A percentile compares a stretch with the other conserved stretches of the same genome.
phyloP scores from a whole-genome alignment of 2,888 invertebrate species.

The Allolobophora icterica region DNA sequence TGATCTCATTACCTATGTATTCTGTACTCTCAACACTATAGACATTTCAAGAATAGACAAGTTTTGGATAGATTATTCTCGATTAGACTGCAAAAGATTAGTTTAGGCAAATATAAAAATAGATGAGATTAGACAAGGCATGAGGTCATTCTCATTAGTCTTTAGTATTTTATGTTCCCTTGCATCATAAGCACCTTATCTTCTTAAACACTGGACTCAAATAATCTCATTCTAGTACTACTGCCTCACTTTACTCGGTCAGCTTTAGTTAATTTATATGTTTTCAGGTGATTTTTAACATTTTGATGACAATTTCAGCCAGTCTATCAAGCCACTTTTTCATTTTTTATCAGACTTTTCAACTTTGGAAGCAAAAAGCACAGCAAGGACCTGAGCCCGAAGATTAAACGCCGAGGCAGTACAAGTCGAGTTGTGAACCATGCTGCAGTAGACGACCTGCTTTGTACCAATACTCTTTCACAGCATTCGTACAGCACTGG shows the following conservation, averaged over 20 bases:
- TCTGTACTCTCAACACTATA: neutral
- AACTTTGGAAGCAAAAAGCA: constrained; percentile 76
- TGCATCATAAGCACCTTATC: constrained; percentile 1
- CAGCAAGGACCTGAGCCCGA: constrained; percentile 55
- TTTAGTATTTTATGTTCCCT: neutral
- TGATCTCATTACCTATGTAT: neutral
- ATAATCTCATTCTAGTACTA: too few relatives aligned
- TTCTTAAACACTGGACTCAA: neutral
- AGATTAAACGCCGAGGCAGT: constrained; percentile 63
- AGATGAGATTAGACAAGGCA: neutral
- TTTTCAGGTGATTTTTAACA: neutral
- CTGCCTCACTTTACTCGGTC: neutral
- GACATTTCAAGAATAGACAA: neutral
- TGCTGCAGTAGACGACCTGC: constrained; percentile 22
- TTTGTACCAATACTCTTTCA: neutral
- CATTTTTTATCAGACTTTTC: constrained; percentile 67
- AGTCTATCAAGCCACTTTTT: too few relatives aligned
- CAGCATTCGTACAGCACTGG: constrained; percentile 87
- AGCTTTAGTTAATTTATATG: too few relatives aligned
- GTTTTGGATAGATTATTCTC: too few relatives aligned
- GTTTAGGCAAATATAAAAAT: neutral
- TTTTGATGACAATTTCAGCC: neutral
- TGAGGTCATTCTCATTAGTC: neutral
- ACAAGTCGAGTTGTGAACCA: constrained; percentile 56
- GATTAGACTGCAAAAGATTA: too few relatives aligned